Percentiles rank a stretch among this genome's conserved stretches.
Evolutionary conservation across 2,113 vertebrate species (phyloP).

Genomic region (Vulpes vulpes): DNA sequence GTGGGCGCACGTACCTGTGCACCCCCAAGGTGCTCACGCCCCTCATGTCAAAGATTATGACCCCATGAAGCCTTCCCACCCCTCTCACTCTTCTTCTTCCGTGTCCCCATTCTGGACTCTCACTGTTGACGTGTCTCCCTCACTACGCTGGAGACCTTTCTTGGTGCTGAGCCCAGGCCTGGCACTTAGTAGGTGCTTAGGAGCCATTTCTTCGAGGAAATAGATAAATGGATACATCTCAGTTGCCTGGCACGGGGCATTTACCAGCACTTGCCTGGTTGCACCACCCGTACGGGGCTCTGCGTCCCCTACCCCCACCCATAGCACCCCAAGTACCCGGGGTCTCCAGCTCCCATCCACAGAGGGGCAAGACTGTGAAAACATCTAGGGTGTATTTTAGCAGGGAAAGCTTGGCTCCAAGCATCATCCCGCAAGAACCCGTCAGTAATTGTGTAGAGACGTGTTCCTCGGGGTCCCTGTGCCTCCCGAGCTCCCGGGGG

Average conservation of each 20-base stretch:
- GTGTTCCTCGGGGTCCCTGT: neutral
- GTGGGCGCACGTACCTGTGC: accelerated
- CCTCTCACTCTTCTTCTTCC: neutral
- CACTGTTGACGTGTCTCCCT: neutral
- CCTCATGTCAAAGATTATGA: neutral
- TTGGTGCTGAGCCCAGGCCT: neutral
- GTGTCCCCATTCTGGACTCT: neutral
- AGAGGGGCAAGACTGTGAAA: neutral
- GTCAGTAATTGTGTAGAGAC: neutral
- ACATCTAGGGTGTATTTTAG: neutral
- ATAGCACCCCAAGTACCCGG: neutral
- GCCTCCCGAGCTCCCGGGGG: neutral
- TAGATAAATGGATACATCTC: neutral
- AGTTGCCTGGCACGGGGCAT: neutral
- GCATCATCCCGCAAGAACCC: neutral
- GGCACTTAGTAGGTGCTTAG: neutral
- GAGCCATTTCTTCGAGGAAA: neutral
- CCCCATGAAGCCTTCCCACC: neutral
- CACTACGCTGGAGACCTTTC: neutral
- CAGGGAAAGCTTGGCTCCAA: neutral
- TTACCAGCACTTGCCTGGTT: neutral
- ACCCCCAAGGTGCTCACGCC: neutral
- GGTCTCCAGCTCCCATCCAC: neutral
- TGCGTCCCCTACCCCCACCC: neutral
- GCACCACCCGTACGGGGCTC: neutral